Conservation (phyloP, 64 coral and sea anemone species). For the Pocillopora verrucosa region DNA sequence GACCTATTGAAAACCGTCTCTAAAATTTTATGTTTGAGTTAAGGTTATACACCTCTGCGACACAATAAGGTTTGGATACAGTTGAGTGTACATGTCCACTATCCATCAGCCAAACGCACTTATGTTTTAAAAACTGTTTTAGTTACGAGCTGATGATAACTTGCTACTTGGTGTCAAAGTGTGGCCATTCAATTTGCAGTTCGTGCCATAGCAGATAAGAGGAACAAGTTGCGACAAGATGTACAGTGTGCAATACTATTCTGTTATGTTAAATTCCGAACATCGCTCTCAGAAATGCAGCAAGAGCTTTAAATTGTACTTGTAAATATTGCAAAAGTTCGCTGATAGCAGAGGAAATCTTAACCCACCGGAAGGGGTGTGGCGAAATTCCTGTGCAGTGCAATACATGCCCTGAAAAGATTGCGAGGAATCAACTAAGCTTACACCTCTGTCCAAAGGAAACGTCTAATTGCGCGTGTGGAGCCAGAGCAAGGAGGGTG, state of each 20-base stretch:
- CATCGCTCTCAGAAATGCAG: conserved; percentile 1
- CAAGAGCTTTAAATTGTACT: neutral
- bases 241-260: neutral
- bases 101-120: too few relatives aligned
- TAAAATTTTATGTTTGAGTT: too few relatives aligned
- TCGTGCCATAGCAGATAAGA: neutral
- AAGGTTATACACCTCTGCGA: too few relatives aligned
- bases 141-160: conserved; percentile 2
- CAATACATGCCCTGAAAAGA: neutral
- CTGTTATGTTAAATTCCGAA: neutral
- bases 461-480: too few relatives aligned
- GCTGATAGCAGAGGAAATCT: too few relatives aligned
- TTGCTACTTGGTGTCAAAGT: neutral
- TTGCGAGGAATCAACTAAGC: neutral
- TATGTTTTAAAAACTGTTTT: too few relatives aligned
- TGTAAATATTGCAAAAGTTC: conserved; percentile 11
- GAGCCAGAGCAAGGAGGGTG: neutral
- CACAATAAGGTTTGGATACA: too few relatives aligned
- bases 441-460: neutral
- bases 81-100: too few relatives aligned
- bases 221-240: too few relatives aligned
- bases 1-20: too few relatives aligned
- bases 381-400: conserved; percentile 6
- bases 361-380: neutral
- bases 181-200: neutral